These are phyloP conservation scores for Hydra vulgaris DNA, from an alignment of 30 jellyfish, hydroid and myxozoan species.

Conservation along the genomic window DNA sequence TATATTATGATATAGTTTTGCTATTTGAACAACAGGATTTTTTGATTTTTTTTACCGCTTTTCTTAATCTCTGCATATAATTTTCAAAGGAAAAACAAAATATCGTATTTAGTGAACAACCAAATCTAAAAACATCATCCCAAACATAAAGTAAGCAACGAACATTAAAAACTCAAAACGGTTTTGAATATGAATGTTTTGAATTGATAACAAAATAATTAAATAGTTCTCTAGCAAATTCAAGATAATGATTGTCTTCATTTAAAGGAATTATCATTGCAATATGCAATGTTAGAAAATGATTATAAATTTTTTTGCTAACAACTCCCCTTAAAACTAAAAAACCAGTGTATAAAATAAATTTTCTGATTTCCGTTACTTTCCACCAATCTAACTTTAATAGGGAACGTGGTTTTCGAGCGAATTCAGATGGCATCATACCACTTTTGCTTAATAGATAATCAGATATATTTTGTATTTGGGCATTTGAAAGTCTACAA, in stretches of 20 bases:
- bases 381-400: conserved; percentile 31
- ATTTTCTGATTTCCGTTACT: conserved; percentile 44
- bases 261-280: conserved; percentile 28
- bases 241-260: conserved; percentile 4
- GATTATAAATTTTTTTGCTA: conserved; percentile 12
- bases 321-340: conserved; percentile 29
- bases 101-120: conserved; percentile 6
- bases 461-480: conserved; percentile 19
- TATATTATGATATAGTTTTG: background rate
- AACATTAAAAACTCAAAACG: conserved; percentile 28
- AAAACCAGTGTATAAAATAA: conserved; percentile 39
- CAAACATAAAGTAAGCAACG: conserved; percentile 16
- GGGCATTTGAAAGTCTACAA: too few species aligned
- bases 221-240: conserved; percentile 13
- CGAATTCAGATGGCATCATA: conserved; percentile 31
- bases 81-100: conserved; percentile 14
- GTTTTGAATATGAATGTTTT: conserved; percentile 14
- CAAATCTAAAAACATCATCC: conserved; percentile 19
- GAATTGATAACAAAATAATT: conserved; percentile 21
- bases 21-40: background rate
- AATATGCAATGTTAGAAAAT: conserved; percentile 19
- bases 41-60: background rate
- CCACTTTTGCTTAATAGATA: background rate
- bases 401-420: conserved; percentile 37
- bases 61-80: conserved; percentile 1